phyloP scores from a whole-genome alignment of 1,140 invertebrate species.

The Drosophila prosaltans region DNA sequence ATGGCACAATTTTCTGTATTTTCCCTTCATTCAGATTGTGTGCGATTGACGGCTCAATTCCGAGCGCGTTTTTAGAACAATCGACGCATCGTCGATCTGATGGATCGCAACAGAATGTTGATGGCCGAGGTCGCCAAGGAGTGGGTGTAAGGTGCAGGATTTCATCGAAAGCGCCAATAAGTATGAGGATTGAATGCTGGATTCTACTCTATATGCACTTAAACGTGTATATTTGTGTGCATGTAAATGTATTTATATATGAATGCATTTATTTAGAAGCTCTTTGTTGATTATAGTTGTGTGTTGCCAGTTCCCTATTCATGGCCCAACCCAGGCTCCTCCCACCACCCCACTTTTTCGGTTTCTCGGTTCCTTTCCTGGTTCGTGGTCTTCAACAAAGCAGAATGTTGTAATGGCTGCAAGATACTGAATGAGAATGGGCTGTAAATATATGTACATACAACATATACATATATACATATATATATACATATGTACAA shows the following conservation, averaged over 20 bases:
- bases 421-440: conserved; percentile 6
- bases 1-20: conserved; percentile 28
- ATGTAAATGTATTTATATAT: not conserved
- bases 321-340: not conserved
- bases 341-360: not conserved
- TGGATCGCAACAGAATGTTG: not conserved
- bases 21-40: not conserved
- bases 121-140: not conserved
- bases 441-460: not conserved
- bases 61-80: conserved; percentile 2
- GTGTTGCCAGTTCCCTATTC: conserved; percentile 1
- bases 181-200: not conserved
- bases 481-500: conserved; percentile 22
- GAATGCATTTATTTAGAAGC: conserved; percentile 1
- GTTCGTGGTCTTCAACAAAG: conserved; percentile 26
- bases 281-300: conserved; percentile 26
- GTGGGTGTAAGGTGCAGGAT: not conserved
- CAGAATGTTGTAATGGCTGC: conserved; percentile 27
- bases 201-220: conserved; percentile 1
- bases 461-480: not conserved
- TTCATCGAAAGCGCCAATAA: not conserved
- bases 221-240: not conserved
- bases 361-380: conserved; percentile 2
- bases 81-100: not conserved
- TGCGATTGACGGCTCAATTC: conserved; percentile 23